Percentiles rank a stretch among this genome's conserved stretches.
phyloP scores from a whole-genome alignment of 2,797 vertebrate genomes.

The Phoeniculus purpureus region DNA sequence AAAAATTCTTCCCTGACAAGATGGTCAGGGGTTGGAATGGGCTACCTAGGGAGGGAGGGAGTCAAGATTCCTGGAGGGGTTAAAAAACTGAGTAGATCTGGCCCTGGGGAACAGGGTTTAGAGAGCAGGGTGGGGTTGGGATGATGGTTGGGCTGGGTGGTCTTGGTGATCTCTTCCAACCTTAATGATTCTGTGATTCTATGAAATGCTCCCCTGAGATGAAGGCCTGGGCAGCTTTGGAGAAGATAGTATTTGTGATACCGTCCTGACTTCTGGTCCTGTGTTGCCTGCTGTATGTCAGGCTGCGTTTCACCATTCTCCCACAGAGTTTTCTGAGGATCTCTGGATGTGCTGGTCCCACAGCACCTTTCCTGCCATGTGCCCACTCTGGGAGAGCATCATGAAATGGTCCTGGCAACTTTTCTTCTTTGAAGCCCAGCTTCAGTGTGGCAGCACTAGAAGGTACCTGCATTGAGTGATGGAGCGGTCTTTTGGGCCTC shows the following conservation, averaged over 20 bases:
- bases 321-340: neutral
- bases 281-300: neutral
- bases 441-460: neutral
- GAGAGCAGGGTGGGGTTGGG: no score
- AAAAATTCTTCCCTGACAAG: no score
- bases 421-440: neutral
- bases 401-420: neutral
- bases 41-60: no score
- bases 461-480: neutral
- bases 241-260: neutral
- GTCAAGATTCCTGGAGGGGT: no score
- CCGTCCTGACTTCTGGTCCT: neutral
- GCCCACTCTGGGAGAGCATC: neutral
- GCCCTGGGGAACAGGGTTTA: no score
- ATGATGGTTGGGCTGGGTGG: no score
- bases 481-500: neutral
- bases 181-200: no score
- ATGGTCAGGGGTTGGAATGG: no score
- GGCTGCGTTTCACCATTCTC: neutral
- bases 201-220: neutral
- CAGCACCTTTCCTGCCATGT: neutral
- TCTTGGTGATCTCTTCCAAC: no score
- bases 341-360: neutral
- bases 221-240: neutral
- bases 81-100: no score